A percentile compares a stretch with the other conserved stretches of the same genome.
Evolutionary conservation across 2,113 vertebrate genomes (phyloP).

Genomic region (Stegostoma tigrinum): DNA sequence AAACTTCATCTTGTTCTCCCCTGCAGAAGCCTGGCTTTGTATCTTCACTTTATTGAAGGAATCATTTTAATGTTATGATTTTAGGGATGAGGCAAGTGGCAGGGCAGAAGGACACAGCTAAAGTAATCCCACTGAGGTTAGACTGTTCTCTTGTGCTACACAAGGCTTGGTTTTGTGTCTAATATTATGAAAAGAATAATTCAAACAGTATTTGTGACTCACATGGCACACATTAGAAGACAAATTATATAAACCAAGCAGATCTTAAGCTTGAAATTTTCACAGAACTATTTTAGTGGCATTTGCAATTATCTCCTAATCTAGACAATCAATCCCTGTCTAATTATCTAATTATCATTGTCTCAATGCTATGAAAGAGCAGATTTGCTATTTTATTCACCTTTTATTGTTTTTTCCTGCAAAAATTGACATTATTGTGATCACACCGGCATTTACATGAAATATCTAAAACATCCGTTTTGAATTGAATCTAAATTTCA

Average conservation of each 20-base stretch:
- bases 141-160: background rate
- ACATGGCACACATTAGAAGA: background rate
- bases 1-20: conserved; percentile 16
- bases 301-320: background rate
- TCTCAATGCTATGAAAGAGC: background rate
- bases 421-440: background rate
- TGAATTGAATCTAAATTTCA: background rate
- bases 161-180: conserved; percentile 7
- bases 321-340: background rate
- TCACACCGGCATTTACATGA: background rate
- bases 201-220: background rate
- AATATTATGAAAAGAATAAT: conserved; percentile 23
- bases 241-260: background rate
- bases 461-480: background rate
- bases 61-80: conserved; percentile 8
- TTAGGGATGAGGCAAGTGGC: background rate
- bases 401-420: background rate
- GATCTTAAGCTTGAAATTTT: background rate
- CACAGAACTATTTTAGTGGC: background rate
- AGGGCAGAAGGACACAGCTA: background rate
- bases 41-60: background rate
- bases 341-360: background rate
- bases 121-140: background rate
- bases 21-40: background rate
- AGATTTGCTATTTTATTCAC: background rate